Evolutionary conservation across 2,113 vertebrate genomes (phyloP), one percentile per base, ranked within the genome.

Genomic region (Emydocephalus ijimae): DNA sequence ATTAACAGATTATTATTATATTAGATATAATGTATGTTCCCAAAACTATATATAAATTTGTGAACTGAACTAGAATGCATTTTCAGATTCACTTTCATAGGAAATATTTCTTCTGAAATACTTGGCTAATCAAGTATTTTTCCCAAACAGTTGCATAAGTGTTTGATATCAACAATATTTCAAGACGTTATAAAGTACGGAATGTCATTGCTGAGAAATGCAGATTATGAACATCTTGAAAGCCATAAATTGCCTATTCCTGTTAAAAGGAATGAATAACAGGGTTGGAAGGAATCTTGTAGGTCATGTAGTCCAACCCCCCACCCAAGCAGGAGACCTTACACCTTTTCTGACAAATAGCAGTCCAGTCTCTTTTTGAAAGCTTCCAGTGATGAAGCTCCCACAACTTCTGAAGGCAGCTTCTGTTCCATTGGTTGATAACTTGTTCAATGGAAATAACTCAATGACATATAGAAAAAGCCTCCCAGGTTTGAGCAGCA

Each of bases 11-110:
- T 57, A 21, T 56, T 56, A 56, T 21, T 1, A 59, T 56, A 23
- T 57, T 57, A 7, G 56, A 57, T 57, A 23, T 91, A 93, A 48
- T 61, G 34, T 93, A 89, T 96, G 95, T 95, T 52, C 56, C 34
- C 94, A 93, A 94, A 95, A 96, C 91, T 52, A 81, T 89, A 12
- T 26, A 64, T 29, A 64, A 64, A 93, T 88, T 54, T 92, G 92
- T 34, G 88, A 50, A 94, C 90, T 81, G 21, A 26, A 14, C 95
- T 95, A 59, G 93, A 94, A 93, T 92, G 45, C 0, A 23, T 94
- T 95, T 94, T 23, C 20, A 88, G 1, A 3, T 92, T 93, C 91
- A 89, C 1, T 1, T 55, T 15, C n/a, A 81, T 10, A 29, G 26
- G 56, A 57, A 23, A 57, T 57, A 23, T 8, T 57, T 57, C 21